These are phyloP conservation scores for Ochropleura leucogaster DNA, from an alignment of 2,888 invertebrate genomes.

Conservation along the genomic window DNA sequence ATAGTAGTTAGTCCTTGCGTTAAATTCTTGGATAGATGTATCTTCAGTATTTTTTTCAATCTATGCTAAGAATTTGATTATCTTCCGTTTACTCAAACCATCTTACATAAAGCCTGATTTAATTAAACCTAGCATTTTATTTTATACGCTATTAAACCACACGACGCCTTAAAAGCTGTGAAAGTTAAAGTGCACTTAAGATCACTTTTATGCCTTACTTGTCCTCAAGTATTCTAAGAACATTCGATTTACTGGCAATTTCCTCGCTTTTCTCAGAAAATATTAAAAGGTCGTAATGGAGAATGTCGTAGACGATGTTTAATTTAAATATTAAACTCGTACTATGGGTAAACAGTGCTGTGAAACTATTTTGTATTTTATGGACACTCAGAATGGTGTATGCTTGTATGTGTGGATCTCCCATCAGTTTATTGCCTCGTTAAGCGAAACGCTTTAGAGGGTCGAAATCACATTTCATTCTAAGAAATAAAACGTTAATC, in stretches of 20 bases:
- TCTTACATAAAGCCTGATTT: not conserved
- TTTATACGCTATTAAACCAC: conserved; percentile 22
- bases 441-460: conserved; percentile 42
- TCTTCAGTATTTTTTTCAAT: not conserved
- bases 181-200: conserved; percentile 25
- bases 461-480: conserved; percentile 53
- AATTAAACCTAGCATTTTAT: conserved; percentile 24
- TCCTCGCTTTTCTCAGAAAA: conserved; percentile 20
- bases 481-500: conserved; percentile 49
- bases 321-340: conserved; percentile 31
- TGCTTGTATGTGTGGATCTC: conserved; percentile 10
- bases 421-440: conserved; percentile 43
- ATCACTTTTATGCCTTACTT: conserved; percentile 18
- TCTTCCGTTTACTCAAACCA: not conserved
- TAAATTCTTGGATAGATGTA: not conserved
- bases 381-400: conserved; percentile 27
- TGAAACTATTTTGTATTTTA: conserved; percentile 41
- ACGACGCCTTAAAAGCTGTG: conserved; percentile 22
- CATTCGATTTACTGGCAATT: conserved; percentile 28
- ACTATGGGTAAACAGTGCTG: conserved; percentile 30
- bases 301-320: conserved; percentile 20
- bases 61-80: not conserved
- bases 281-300: conserved; percentile 25
- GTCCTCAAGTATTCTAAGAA: conserved; percentile 21
- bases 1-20: not conserved